Base-by-base conservation (phyloP, 2,113 vertebrate species). In the Perognathus longimembris region DNA sequence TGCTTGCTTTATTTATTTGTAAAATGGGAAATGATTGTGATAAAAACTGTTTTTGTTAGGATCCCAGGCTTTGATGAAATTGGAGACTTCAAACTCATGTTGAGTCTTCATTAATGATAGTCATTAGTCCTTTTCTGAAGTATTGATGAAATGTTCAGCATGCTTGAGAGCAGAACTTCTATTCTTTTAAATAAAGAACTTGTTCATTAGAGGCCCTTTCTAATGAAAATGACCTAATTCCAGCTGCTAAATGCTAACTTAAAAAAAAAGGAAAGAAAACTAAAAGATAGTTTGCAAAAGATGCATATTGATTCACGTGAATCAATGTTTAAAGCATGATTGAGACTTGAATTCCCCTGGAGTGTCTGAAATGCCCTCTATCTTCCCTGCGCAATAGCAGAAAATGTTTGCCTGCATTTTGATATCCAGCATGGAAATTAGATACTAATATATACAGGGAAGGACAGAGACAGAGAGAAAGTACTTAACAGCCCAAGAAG, bases 211-310 rank as follows among this genome's bases (percentile, higher is more conserved):
- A 96, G 96, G 90, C 93, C 97, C 87, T 61, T 88, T 93, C 96
- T 98, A 97, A 97, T 97, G 97, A 96, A 97, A 97, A 96, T 98
- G 97, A 98, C 96, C 98, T 96, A 97, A 98, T 98, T 75, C 98
- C 94, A 96, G 85, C 93, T 95, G 90, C 91, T 95, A 88, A 97
- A 79, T 0, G 0, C 80, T 94, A 96, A 94, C 89, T 97, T 95
- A 38, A 95, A 91, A 90, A 61, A 85, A 70, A 89, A n/a, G n/a
- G n/a, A 66, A 63, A 86, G 21, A 85, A 89, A 94, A 0, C 8
- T 90, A 85, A 93, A 95, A 95, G 94, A 94, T 80, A 93, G 75
- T 93, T 97, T 97, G 83, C 89, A 96, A 97, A 97, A 40, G 50
- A 97, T 97, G 94, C 45, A 0, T 95, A 97, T 97, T 90, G 97